Evolutionary conservation across 1,140 invertebrate genomes (phyloP).

Genomic region (Megalonaias nervosa): DNA sequence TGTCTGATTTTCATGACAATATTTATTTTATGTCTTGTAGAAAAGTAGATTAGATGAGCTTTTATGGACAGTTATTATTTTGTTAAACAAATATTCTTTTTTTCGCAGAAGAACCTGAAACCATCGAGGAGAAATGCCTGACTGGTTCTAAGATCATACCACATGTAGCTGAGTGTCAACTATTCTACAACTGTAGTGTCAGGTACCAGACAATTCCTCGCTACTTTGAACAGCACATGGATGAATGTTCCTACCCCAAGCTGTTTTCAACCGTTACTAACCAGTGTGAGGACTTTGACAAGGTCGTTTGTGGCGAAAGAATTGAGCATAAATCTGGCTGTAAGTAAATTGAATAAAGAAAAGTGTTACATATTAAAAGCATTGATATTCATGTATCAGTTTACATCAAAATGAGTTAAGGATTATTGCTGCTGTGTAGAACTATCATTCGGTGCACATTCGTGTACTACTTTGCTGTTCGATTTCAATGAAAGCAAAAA

Average conservation of each 20-base stretch:
- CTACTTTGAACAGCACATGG: constrained; percentile 38
- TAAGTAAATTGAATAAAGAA: constrained; percentile 26
- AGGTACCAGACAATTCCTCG: constrained; percentile 36
- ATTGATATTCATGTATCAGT: too few relatives aligned
- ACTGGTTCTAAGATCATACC: constrained; percentile 10
- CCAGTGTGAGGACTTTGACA: constrained; percentile 47
- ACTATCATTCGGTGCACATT: too few relatives aligned
- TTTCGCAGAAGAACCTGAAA: constrained; percentile 8
- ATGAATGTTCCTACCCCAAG: constrained; percentile 51
- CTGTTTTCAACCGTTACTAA: constrained; percentile 41
- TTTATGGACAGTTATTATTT: too few relatives aligned
- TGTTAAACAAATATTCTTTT: too few relatives aligned
- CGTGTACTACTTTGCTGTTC: too few relatives aligned
- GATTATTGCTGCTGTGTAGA: too few relatives aligned
- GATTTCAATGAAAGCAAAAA: too few relatives aligned
- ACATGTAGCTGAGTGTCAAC: constrained; percentile 45
- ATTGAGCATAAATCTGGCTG: constrained; percentile 46
- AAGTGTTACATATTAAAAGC: too few relatives aligned
- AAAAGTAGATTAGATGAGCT: too few relatives aligned
- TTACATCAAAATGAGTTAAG: too few relatives aligned
- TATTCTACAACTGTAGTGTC: constrained; percentile 49
- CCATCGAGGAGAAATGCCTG: constrained; percentile 23
- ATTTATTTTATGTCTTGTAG: too few relatives aligned
- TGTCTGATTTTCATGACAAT: too few relatives aligned
- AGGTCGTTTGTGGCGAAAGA: constrained; percentile 40